Conservation (phyloP, 1,140 invertebrate species). For the Dendrolimus punctatus region DNA sequence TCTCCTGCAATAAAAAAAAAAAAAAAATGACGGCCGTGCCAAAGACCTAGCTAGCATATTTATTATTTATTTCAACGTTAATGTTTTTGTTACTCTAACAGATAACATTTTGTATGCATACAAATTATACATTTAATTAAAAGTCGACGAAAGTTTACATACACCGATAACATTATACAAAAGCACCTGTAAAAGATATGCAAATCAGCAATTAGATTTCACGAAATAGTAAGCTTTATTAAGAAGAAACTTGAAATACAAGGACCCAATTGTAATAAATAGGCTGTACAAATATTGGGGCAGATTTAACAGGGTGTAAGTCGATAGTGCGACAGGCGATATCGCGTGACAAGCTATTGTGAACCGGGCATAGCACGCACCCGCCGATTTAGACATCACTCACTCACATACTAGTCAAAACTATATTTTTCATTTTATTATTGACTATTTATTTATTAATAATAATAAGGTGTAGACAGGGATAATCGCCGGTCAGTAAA, state of each 20-base stretch:
- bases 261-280: constrained; percentile 48
- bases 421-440: constrained; percentile 23
- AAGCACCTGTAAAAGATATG: too few species aligned
- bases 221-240: constrained; percentile 20
- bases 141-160: too few species aligned
- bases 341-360: constrained; percentile 39
- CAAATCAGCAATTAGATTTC: too few species aligned
- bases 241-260: constrained; percentile 54
- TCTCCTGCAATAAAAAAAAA: too few species aligned
- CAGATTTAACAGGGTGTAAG: constrained; percentile 63
- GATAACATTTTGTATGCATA: too few species aligned
- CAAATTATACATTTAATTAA: too few species aligned
- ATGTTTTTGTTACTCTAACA: too few species aligned
- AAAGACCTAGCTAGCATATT: too few species aligned
- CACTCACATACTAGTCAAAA: constrained; percentile 22
- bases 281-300: constrained; percentile 61
- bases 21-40: too few species aligned
- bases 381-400: constrained; percentile 46
- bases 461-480: neutral
- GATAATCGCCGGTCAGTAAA: too few species aligned
- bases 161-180: too few species aligned
- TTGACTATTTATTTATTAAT: constrained; percentile 4
- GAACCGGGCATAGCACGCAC: constrained; percentile 33
- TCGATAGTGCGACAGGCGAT: constrained; percentile 54
- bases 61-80: too few species aligned